Conservation (phyloP, 2,113 vertebrate genomes). For the Gymnorhina tibicen region DNA sequence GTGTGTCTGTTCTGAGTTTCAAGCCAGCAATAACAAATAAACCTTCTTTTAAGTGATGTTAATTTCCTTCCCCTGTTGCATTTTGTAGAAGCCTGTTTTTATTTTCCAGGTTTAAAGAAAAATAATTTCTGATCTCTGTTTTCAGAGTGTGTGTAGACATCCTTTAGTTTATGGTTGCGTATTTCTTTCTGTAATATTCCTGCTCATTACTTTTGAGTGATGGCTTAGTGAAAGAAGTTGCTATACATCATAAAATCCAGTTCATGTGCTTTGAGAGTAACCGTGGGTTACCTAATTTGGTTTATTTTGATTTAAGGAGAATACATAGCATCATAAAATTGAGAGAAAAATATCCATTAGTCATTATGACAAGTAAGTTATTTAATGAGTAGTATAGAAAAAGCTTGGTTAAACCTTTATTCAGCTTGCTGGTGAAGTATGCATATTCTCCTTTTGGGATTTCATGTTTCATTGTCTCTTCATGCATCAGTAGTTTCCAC, state of each 20-base stretch:
- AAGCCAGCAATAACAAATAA: constrained; percentile 54
- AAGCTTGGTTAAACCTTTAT: constrained; percentile 66
- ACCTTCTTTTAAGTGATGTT: constrained; percentile 64
- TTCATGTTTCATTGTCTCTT: constrained; percentile 69
- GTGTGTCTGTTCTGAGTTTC: constrained; percentile 42
- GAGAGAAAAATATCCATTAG: constrained; percentile 67
- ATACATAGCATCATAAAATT: constrained; percentile 63
- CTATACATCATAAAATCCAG: constrained; percentile 72
- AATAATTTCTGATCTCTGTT: constrained; percentile 41
- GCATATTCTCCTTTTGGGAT: constrained; percentile 60
- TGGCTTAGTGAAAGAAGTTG: constrained; percentile 72
- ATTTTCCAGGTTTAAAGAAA: constrained; percentile 55
- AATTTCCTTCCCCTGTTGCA: constrained; percentile 59
- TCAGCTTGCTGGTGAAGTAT: constrained; percentile 68
- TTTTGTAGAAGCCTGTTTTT: constrained; percentile 62
- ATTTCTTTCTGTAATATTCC: constrained; percentile 64
- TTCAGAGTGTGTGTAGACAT: constrained; percentile 61
- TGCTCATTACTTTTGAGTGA: constrained; percentile 64
- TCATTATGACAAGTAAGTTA: constrained; percentile 66
- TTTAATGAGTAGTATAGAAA: constrained; percentile 59
- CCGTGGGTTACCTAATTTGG: constrained; percentile 69
- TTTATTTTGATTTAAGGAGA: constrained; percentile 73
- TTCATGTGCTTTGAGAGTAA: constrained; percentile 68
- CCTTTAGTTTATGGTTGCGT: constrained; percentile 59
- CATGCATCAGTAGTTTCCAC: constrained; percentile 66